phyloP scores from a whole-genome alignment of 2,888 invertebrate species.

The Ochropleura leucogaster region DNA sequence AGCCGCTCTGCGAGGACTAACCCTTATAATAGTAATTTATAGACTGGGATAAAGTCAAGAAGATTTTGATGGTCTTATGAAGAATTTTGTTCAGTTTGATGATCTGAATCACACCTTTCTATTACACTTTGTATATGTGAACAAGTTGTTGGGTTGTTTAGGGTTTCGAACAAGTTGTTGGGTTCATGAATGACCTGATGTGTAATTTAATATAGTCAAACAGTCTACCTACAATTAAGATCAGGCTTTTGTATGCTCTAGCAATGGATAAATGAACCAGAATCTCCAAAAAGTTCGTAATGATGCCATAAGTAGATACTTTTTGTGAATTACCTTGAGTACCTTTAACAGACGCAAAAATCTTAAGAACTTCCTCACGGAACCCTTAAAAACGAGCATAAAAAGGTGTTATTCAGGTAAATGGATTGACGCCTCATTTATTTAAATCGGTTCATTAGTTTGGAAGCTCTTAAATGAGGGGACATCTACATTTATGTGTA shows the following conservation, averaged over 20 bases:
- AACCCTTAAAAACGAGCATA: conserved; percentile 26
- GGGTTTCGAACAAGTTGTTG: background rate
- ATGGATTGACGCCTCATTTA: conserved; percentile 58
- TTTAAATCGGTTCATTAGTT: conserved; percentile 57
- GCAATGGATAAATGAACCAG: background rate
- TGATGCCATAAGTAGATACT: conserved; percentile 7
- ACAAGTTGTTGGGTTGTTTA: no score
- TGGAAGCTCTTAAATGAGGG: conserved; percentile 41
- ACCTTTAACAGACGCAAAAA: conserved; percentile 13
- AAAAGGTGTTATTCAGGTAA: conserved; percentile 50
- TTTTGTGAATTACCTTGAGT: conserved; percentile 1
- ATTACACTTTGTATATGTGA: no score
- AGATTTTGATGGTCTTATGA: no score
- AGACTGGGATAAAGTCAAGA: no score
- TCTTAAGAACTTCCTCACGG: conserved; percentile 7
- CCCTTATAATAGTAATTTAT: no score
- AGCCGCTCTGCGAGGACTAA: no score
- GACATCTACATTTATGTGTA: conserved; percentile 52
- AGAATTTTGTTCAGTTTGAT: no score
- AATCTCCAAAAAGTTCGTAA: background rate
- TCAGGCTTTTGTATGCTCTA: background rate
- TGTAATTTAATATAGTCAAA: background rate
- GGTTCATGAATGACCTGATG: background rate
- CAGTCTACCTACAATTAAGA: background rate
- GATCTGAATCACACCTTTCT: no score